A percentile compares a stretch with the other conserved stretches of the same genome.
Conservation (phyloP, 1,140 invertebrate genomes). For the Hesperophylax magnus region DNA sequence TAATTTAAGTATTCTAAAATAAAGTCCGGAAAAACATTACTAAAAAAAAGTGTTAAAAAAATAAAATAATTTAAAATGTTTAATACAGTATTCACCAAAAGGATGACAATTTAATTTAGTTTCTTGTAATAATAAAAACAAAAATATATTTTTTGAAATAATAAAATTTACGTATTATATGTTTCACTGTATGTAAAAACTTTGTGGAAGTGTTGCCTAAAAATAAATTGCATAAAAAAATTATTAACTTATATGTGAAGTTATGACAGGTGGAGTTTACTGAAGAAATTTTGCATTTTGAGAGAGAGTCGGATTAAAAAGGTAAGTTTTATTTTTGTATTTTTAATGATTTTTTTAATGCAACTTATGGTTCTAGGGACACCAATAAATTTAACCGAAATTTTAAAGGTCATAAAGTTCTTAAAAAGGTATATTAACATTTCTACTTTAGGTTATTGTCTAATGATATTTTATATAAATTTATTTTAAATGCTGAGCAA, state of each 20-base stretch:
- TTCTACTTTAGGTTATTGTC: no score
- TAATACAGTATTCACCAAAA: neutral
- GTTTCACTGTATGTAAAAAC: neutral
- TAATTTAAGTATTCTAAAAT: neutral
- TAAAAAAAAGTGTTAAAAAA: no score
- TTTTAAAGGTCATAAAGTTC: no score
- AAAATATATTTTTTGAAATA: neutral
- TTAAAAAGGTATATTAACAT: no score
- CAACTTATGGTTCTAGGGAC: no score
- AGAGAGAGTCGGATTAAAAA: neutral
- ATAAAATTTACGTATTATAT: no score
- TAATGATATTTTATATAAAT: no score
- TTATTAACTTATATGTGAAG: neutral
- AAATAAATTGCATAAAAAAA: neutral
- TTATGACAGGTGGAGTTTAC: conserved; percentile 3
- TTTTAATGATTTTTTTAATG: no score
- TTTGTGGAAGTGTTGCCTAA: neutral
- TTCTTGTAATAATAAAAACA: neutral
- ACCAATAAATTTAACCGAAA: no score
- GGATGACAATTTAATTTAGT: conserved; percentile 1
- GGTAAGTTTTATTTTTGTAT: neutral
- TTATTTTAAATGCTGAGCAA: no score
- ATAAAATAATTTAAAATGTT: conserved; percentile 8
- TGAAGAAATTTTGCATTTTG: conserved; percentile 1
- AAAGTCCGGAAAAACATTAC: neutral